phyloP scores from a whole-genome alignment of 2,113 vertebrate genomes.

The Pseudorectes ferrugineus region DNA sequence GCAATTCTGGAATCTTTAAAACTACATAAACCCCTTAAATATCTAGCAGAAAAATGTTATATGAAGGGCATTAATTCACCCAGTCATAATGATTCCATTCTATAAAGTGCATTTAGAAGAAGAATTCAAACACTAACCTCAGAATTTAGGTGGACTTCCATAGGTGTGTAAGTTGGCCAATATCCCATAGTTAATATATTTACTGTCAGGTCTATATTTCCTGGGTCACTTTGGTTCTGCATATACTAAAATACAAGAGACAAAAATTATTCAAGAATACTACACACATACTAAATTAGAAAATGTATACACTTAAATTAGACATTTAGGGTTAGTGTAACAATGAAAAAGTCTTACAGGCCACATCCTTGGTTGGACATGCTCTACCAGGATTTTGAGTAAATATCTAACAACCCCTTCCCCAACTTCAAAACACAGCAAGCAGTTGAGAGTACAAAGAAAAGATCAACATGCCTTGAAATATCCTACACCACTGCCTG shows the following conservation, averaged over 20 bases:
- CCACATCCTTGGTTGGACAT: neutral
- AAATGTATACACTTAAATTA: neutral
- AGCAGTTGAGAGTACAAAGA: neutral
- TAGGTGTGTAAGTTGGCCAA: constrained; percentile 81
- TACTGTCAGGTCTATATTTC: constrained; percentile 80
- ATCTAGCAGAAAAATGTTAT: neutral
- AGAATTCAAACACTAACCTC: constrained; percentile 66
- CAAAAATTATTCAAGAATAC: neutral
- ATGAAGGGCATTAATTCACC: neutral
- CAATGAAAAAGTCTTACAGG: neutral
- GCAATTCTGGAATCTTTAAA: neutral
- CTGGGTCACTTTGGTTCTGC: constrained; percentile 80
- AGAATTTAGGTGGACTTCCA: constrained; percentile 80
- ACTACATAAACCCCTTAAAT: neutral
- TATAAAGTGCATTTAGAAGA: neutral
- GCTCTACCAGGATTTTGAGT: neutral
- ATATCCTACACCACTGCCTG: neutral
- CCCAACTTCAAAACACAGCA: neutral
- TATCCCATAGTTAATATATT: constrained; percentile 85
- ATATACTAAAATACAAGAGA: constrained; percentile 69
- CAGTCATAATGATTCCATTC: neutral
- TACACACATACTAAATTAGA: neutral
- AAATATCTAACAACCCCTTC: neutral
- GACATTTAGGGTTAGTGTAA: neutral
- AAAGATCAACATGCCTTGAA: neutral